These are phyloP conservation scores for Campylomormyrus tamandua DNA, from an alignment of 2,113 vertebrate genomes.

Conservation along the genomic window DNA sequence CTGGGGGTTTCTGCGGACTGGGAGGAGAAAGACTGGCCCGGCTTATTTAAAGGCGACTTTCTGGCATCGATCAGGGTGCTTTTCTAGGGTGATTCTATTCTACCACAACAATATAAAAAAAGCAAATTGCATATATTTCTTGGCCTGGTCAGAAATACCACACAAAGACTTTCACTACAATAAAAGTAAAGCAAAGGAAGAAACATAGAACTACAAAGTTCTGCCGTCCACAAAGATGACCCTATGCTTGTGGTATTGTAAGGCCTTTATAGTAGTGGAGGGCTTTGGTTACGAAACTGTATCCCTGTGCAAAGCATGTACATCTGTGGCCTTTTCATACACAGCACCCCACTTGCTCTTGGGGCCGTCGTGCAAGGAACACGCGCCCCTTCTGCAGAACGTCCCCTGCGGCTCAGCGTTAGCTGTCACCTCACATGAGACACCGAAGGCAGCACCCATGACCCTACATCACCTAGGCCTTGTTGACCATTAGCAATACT, in stretches of 20 bases:
- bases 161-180: background rate
- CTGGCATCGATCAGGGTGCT: background rate
- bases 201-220: background rate
- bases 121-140: background rate
- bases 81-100: background rate
- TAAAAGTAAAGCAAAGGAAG: background rate
- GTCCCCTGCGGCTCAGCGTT: background rate
- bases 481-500: background rate
- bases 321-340: background rate
- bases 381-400: background rate
- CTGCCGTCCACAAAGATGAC: background rate
- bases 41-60: background rate
- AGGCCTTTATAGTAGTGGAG: background rate
- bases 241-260: background rate
- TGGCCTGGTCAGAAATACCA: background rate
- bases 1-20: background rate
- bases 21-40: background rate
- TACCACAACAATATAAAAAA: background rate
- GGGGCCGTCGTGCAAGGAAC: background rate
- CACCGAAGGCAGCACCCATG: background rate
- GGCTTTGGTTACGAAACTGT: background rate
- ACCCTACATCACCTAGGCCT: background rate
- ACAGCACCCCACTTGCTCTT: background rate
- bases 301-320: background rate
- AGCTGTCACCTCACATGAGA: background rate